Conservation (phyloP, 1,140 invertebrate species). For the Pissodes strobi region DNA sequence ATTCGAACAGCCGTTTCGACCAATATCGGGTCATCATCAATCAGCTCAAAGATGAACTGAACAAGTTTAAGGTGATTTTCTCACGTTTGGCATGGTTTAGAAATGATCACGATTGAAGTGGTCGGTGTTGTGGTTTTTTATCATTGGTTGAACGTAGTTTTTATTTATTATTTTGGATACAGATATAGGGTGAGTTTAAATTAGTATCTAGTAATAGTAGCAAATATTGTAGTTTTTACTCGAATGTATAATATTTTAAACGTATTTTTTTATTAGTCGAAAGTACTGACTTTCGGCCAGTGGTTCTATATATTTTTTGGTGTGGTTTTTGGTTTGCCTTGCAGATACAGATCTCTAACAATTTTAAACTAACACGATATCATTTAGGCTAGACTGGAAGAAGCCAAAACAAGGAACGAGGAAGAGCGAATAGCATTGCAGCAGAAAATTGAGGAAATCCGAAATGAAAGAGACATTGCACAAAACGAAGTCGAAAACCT, state of each 20-base stretch:
- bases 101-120: constrained; percentile 18
- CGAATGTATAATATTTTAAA: too few relatives aligned
- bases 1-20: constrained; percentile 69
- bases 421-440: constrained; percentile 74
- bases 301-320: too few relatives aligned
- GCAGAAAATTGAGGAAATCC: constrained; percentile 69
- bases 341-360: too few relatives aligned
- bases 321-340: too few relatives aligned
- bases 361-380: too few relatives aligned
- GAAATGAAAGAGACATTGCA: constrained; percentile 70
- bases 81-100: constrained; percentile 2
- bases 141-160: constrained; percentile 26
- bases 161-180: constrained; percentile 24
- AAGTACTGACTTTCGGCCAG: too few relatives aligned
- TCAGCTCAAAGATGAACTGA: constrained; percentile 75
- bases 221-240: too few relatives aligned
- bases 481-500: constrained; percentile 74
- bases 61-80: constrained; percentile 58
- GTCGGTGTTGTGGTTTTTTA: constrained; percentile 11
- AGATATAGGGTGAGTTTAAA: constrained; percentile 18
- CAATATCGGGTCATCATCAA: constrained; percentile 72
- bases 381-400: constrained; percentile 66
- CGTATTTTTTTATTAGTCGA: too few relatives aligned
- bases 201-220: too few relatives aligned
- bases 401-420: constrained; percentile 68